phyloP scores from a whole-genome alignment of 2,888 invertebrate species.

The Heliconius sara region DNA sequence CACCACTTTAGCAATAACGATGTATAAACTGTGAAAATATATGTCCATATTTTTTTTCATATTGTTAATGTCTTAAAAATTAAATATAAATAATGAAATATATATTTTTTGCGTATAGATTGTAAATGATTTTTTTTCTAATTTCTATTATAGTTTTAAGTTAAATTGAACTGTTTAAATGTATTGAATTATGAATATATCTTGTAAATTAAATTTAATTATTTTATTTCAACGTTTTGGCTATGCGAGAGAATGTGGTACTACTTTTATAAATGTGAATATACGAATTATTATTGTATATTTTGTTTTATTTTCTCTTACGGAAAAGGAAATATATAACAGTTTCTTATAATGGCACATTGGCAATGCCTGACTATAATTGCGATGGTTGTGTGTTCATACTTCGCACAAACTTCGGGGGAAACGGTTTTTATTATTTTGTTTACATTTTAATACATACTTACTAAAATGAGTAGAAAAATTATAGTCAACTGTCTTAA shows the following conservation, averaged over 20 bases:
- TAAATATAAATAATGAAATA: background rate
- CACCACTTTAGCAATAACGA: background rate
- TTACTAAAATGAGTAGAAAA: too few species aligned
- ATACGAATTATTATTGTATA: constrained; percentile 48
- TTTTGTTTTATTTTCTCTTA: constrained; percentile 39
- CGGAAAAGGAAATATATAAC: too few species aligned
- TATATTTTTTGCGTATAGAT: background rate
- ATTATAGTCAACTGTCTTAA: too few species aligned
- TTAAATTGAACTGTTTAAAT: background rate
- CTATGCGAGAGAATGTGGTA: constrained; percentile 48
- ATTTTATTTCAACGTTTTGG: constrained; percentile 49
- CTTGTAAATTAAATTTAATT: background rate
- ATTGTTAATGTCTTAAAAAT: constrained; percentile 5
- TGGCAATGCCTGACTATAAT: too few species aligned
- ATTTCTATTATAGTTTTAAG: background rate
- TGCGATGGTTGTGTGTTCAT: too few species aligned
- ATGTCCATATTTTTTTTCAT: constrained; percentile 19
- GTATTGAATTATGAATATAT: background rate
- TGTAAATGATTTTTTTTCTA: background rate
- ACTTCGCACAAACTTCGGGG: too few species aligned
- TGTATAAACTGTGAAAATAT: background rate
- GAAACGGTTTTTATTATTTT: too few species aligned
- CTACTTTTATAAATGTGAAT: constrained; percentile 38
- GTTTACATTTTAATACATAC: too few species aligned
- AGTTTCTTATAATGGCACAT: too few species aligned